Base-by-base conservation (phyloP, 2,888 invertebrate genomes). In the Pollenia griseotomentosa region DNA sequence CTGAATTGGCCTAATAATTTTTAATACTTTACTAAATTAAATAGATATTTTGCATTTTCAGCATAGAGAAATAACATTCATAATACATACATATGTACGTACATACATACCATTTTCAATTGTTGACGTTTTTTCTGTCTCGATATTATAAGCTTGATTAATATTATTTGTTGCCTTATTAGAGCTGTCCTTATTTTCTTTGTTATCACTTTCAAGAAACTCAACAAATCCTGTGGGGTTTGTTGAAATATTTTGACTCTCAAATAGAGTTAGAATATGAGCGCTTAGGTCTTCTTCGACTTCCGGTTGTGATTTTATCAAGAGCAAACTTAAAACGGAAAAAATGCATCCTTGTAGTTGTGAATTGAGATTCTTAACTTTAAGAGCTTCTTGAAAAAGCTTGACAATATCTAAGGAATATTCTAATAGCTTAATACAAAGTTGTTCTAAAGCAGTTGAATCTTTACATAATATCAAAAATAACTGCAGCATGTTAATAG, bases 381-480 rank as follows among this genome's bases (percentile, higher is more conserved):
- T 86, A 7, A 92, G 73, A 0, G 91, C 91, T 8, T 89, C 82
- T 6, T 89, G 46, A 11, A 92, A 88, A 12, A 91, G 70, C 19
- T 90, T 89, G 6, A 91, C 74, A 0, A 91, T 77, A 48, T 90
- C 51, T 2, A 83, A 65, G 0, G 90, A 89, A 10, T 85, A 73
- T 33, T 85, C 57, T 0, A 44, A 66, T n/a, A 92, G 79, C 10
- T 59, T 88, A 11, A 90, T 90, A 48, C 89, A 90, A n/a, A 93
- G 81, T 19, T 88, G 90, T 0, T 88, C 88, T 73, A 90, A 90
- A 4, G 92, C 88, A 48, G 86, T 90, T 1, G 78, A 23, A 66
- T 92, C 92, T 78, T 90, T 91, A 33, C 90, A 91, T n/a, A 93
- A 83, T 4, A 91, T 90, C 75, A 91, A 81, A 3, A 92, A 48